A percentile compares a stretch with the other conserved stretches of the same genome.
Evolutionary conservation across 1,140 invertebrate species (phyloP).

Genomic region (Rhagoletis zephyria): DNA sequence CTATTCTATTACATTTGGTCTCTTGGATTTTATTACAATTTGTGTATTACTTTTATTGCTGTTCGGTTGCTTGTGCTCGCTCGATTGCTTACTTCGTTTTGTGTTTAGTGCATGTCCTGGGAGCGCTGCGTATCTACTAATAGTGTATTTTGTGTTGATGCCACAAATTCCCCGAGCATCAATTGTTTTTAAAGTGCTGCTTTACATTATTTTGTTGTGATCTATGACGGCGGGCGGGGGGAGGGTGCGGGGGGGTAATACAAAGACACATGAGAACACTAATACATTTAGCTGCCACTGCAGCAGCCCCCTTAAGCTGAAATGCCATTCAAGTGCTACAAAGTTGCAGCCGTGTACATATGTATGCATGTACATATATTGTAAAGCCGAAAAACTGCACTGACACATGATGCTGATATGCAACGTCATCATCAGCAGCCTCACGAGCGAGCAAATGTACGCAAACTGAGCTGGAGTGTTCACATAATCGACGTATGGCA

Average conservation of each 20-base stretch:
- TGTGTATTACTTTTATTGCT: conserved; percentile 2
- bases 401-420: conserved; percentile 32
- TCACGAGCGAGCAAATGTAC: not conserved
- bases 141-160: conserved; percentile 36
- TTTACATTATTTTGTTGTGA: conserved; percentile 39
- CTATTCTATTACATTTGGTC: conserved; percentile 3
- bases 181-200: conserved; percentile 54
- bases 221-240: not conserved
- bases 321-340: not conserved
- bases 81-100: not conserved
- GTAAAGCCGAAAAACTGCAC: conserved; percentile 14
- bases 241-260: not conserved
- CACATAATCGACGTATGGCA: not conserved
- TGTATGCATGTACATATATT: no score
- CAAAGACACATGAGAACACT: not conserved
- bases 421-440: conserved; percentile 10
- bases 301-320: not conserved
- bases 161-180: conserved; percentile 53
- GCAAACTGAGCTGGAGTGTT: not conserved
- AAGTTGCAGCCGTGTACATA: not conserved
- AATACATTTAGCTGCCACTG: not conserved
- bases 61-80: not conserved
- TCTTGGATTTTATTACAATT: conserved; percentile 23
- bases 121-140: conserved; percentile 10
- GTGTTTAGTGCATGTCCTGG: not conserved